Percentiles rank a stretch among this genome's conserved stretches.
Evolutionary conservation across 2,797 vertebrate species (phyloP).

Genomic region (Sebastes cheni): DNA sequence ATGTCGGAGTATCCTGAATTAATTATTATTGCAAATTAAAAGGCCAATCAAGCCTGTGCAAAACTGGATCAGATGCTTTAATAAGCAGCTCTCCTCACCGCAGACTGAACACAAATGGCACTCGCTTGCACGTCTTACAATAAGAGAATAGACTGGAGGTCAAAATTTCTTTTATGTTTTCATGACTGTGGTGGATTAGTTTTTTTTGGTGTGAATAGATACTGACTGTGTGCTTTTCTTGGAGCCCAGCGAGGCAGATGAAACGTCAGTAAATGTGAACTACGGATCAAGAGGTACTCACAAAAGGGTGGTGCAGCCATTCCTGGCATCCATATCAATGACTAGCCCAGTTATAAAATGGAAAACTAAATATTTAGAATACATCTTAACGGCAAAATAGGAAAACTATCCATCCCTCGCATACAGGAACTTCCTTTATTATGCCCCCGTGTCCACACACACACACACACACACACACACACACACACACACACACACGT

Average conservation of each 20-base stretch:
- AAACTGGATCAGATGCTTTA: conserved; percentile 30
- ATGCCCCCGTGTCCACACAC: conserved; percentile 69
- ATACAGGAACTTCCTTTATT: conserved; percentile 84
- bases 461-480: neutral
- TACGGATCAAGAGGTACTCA: conserved; percentile 12
- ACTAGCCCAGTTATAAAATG: conserved; percentile 79
- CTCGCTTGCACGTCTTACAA: neutral
- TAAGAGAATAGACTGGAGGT: neutral
- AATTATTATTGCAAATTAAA: conserved; percentile 87
- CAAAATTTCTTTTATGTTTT: conserved; percentile 24
- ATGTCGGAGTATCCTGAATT: conserved; percentile 83
- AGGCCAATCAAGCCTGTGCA: conserved; percentile 53
- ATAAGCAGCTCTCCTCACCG: conserved; percentile 6
- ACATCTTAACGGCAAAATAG: conserved; percentile 84
- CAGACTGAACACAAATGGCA: neutral
- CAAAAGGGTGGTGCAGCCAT: conserved; percentile 46
- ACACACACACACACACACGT: conserved; percentile 22
- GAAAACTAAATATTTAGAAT: conserved; percentile 86
- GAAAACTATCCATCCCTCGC: conserved; percentile 83
- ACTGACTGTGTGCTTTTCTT: conserved; percentile 32
- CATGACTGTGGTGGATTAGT: conserved; percentile 5
- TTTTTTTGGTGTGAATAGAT: conserved; percentile 21
- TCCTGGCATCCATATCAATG: conserved; percentile 82
- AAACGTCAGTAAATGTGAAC: conserved; percentile 41
- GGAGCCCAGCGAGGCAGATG: conserved; percentile 21